Percentiles rank a stretch among this genome's conserved stretches.
These are phyloP conservation scores for Melanophora roralis DNA, from an alignment of 2,888 invertebrate genomes.

Conservation along the genomic window DNA sequence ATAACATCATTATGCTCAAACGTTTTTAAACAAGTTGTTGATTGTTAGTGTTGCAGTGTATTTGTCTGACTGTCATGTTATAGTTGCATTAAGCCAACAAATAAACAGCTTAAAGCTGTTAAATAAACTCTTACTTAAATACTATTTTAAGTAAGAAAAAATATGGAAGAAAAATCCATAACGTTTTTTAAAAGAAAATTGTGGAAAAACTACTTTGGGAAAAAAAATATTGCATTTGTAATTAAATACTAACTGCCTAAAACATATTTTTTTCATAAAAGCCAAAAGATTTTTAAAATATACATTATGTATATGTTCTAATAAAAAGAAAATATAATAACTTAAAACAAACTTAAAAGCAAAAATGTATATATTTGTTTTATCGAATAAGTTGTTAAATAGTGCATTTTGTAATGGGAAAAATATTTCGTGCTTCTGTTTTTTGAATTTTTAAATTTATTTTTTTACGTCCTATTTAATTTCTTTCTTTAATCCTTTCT, in stretches of 20 bases:
- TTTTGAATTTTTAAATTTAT: background rate
- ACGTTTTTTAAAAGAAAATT: too few species aligned
- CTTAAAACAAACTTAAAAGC: too few species aligned
- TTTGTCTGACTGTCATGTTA: background rate
- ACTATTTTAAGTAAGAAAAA: too few species aligned
- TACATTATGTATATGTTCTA: too few species aligned
- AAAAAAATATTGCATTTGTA: too few species aligned
- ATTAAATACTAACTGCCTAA: too few species aligned
- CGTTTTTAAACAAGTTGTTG: conserved; percentile 40
- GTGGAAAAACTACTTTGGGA: too few species aligned
- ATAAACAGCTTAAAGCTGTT: conserved; percentile 24
- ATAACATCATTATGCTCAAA: conserved; percentile 26
- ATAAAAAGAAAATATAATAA: too few species aligned
- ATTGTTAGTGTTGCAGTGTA: conserved; percentile 10
- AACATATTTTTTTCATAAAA: too few species aligned
- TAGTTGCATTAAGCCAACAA: conserved; percentile 21
- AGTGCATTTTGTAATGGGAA: conserved; percentile 59
- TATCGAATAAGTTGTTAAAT: conserved; percentile 56
- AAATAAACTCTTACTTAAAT: background rate
- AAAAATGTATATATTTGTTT: too few species aligned
- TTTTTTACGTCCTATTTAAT: background rate
- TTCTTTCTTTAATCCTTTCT: background rate
- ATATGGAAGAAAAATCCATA: too few species aligned
- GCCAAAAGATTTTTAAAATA: too few species aligned
- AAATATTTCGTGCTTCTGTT: conserved; percentile 28